Conservation (phyloP, 1,140 invertebrate genomes). For the Apis cerana region DNA sequence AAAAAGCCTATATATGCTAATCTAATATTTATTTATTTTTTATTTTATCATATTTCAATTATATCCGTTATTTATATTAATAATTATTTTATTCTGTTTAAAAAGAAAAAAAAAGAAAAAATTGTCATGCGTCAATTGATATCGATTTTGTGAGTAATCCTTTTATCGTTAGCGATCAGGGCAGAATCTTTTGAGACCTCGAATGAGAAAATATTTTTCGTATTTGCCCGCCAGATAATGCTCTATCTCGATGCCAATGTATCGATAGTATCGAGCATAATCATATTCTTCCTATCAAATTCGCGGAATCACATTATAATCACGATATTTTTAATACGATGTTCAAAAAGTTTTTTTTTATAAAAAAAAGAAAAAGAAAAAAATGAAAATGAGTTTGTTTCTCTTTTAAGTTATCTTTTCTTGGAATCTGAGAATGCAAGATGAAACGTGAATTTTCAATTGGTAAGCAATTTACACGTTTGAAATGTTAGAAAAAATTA, state of each 20-base stretch:
- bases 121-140: not conserved
- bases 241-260: constrained; percentile 42
- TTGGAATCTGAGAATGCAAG: not conserved
- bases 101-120: not conserved
- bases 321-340: not conserved
- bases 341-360: not conserved
- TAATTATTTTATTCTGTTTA: too few species aligned
- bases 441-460: too few species aligned
- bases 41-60: too few species aligned
- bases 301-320: constrained; percentile 47
- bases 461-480: too few species aligned
- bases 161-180: constrained; percentile 24
- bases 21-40: too few species aligned
- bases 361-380: not conserved
- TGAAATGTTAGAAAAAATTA: too few species aligned
- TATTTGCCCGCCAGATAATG: constrained; percentile 52
- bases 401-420: not conserved
- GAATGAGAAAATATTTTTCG: constrained; percentile 33
- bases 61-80: too few species aligned
- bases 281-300: constrained; percentile 47
- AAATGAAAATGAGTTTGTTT: too few species aligned
- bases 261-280: constrained; percentile 44
- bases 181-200: constrained; percentile 28
- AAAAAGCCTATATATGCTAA: too few species aligned
- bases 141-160: not conserved